phyloP scores from a whole-genome alignment of 1,140 invertebrate species.

The Bombus consobrinus region DNA sequence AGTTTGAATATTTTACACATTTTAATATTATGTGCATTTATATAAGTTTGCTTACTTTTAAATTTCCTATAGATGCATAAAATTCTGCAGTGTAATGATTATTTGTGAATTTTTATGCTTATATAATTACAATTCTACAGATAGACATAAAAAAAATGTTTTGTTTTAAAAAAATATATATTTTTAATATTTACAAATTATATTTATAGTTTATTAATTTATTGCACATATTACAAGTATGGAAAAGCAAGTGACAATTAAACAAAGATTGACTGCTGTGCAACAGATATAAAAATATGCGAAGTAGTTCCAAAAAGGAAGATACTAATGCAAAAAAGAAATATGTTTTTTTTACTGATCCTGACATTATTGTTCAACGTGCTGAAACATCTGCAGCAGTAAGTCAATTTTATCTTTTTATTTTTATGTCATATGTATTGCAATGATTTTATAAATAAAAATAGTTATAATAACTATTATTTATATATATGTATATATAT shows the following conservation, averaged over 20 bases:
- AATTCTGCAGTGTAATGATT: too few relatives aligned
- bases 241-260: slow-evolving; percentile 21
- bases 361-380: slow-evolving; percentile 70
- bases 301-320: slow-evolving; percentile 68
- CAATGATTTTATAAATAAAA: not conserved
- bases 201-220: not conserved
- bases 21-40: too few relatives aligned
- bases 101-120: too few relatives aligned
- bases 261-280: slow-evolving; percentile 2
- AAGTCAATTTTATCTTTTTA: slow-evolving; percentile 49
- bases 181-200: slow-evolving; percentile 6
- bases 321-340: slow-evolving; percentile 67
- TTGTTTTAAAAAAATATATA: not conserved
- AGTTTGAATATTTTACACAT: too few relatives aligned
- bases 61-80: too few relatives aligned
- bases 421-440: not conserved
- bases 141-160: not conserved
- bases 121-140: too few relatives aligned
- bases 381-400: slow-evolving; percentile 70
- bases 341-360: slow-evolving; percentile 77
- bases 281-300: slow-evolving; percentile 69
- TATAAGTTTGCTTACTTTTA: too few relatives aligned
- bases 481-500: too few relatives aligned
- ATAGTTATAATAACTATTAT: not conserved
- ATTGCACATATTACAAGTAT: slow-evolving; percentile 18